Conservation (phyloP, 2,888 invertebrate genomes). For the Tillus elongatus region DNA sequence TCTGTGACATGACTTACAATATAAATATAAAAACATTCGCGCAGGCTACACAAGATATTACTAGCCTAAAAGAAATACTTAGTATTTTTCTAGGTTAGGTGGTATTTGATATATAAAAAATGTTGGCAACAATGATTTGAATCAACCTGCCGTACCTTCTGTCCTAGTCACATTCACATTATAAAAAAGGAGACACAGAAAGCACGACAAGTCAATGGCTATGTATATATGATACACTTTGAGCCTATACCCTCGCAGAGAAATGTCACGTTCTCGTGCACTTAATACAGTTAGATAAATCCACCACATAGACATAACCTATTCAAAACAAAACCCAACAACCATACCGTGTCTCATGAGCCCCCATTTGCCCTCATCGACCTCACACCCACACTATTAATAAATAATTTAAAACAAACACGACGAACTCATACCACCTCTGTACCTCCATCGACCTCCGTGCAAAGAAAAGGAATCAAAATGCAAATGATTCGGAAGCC, state of each 20-base stretch:
- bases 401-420: slow-evolving; percentile 20
- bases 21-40: slow-evolving; percentile 33
- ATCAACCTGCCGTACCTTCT: slow-evolving; percentile 8
- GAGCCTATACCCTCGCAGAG: too few relatives aligned
- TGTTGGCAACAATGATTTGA: slow-evolving; percentile 6
- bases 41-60: slow-evolving; percentile 22
- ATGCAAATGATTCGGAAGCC: slow-evolving; percentile 18
- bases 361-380: too few relatives aligned
- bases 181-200: too few relatives aligned
- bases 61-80: slow-evolving; percentile 21
- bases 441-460: slow-evolving; percentile 5
- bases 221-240: neutral
- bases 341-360: too few relatives aligned
- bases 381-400: slow-evolving; percentile 21
- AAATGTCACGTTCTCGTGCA: too few relatives aligned
- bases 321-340: too few relatives aligned
- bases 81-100: slow-evolving; percentile 21
- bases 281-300: too few relatives aligned
- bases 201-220: slow-evolving; percentile 14
- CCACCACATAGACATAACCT: too few relatives aligned
- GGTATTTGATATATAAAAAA: slow-evolving; percentile 24
- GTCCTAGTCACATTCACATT: slow-evolving; percentile 11
- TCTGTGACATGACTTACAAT: slow-evolving; percentile 27
- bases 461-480: slow-evolving; percentile 19
- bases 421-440: slow-evolving; percentile 8